These are phyloP conservation scores for Enteromius treurensis DNA, from an alignment of 2,797 vertebrate species.

Conservation along the genomic window DNA sequence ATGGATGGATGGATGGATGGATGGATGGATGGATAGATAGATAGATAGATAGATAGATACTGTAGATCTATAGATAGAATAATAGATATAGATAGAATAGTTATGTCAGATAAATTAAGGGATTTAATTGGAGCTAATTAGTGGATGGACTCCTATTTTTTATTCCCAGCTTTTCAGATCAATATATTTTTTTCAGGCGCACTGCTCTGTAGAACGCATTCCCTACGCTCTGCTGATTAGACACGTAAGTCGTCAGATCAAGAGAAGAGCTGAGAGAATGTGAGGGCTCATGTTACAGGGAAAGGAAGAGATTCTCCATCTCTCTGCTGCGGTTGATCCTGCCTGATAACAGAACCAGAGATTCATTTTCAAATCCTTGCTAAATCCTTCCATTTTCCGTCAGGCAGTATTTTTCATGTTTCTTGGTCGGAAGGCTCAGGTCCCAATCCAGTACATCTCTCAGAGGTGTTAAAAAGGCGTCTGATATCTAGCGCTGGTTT, in stretches of 20 bases:
- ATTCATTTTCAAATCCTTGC: conserved; percentile 61
- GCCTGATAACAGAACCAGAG: conserved; percentile 63
- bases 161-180: conserved; percentile 21
- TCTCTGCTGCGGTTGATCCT: conserved; percentile 66
- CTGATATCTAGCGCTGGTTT: conserved; percentile 1
- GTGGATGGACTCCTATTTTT: conserved; percentile 15
- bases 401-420: conserved; percentile 33
- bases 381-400: conserved; percentile 57
- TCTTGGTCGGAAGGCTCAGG: not conserved
- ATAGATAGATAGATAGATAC: too few species aligned
- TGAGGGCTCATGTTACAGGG: conserved; percentile 64
- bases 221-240: conserved; percentile 18
- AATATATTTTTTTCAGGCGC: conserved; percentile 6
- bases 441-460: conserved; percentile 34
- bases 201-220: not conserved
- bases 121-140: conserved; percentile 5
- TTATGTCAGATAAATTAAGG: not conserved
- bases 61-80: not conserved
- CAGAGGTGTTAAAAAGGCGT: not conserved
- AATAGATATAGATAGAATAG: too few species aligned
- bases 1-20: too few species aligned
- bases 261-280: conserved; percentile 63
- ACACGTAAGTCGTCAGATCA: conserved; percentile 42
- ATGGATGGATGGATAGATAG: too few species aligned
- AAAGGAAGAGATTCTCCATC: conserved; percentile 58